These are phyloP conservation scores for Ormia ochracea DNA, from an alignment of 2,888 invertebrate species.

Conservation along the genomic window DNA sequence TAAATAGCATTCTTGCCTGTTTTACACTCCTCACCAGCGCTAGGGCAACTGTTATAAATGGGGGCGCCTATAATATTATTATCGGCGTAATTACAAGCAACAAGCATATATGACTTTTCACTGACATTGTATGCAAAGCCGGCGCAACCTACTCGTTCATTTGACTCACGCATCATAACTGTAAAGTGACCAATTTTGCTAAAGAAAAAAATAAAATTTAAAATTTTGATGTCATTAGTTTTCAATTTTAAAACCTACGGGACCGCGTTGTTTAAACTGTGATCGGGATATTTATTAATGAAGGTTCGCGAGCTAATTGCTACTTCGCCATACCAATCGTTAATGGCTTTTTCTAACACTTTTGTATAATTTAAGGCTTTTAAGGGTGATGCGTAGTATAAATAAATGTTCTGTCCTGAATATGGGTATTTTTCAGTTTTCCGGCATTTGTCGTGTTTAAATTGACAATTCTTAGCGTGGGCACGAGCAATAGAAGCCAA, in stretches of 20 bases:
- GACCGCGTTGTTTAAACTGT: neutral
- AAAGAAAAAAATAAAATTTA: neutral
- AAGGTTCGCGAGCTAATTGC: slow-evolving; percentile 3
- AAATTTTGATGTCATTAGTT: neutral
- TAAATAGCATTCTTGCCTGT: slow-evolving; percentile 63
- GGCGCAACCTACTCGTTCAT: slow-evolving; percentile 72
- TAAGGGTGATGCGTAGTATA: too few relatives aligned
- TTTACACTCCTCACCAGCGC: slow-evolving; percentile 64
- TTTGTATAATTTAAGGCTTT: neutral
- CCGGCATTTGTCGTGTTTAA: slow-evolving; percentile 68
- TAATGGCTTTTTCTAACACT: slow-evolving; percentile 42
- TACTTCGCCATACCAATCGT: slow-evolving; percentile 69
- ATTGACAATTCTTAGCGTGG: slow-evolving; percentile 67
- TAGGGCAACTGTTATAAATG: slow-evolving; percentile 64
- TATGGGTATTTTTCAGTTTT: slow-evolving; percentile 66
- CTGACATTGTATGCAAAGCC: slow-evolving; percentile 64
- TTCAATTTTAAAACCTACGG: slow-evolving; percentile 30
- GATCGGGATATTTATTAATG: slow-evolving; percentile 62
- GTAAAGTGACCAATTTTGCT: slow-evolving; percentile 71
- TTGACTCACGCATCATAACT: slow-evolving; percentile 70
- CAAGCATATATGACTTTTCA: slow-evolving; percentile 48
- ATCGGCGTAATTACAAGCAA: slow-evolving; percentile 69
- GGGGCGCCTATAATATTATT: slow-evolving; percentile 65
- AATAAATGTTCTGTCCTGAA: slow-evolving; percentile 70
- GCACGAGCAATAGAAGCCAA: slow-evolving; percentile 68